A percentile compares a stretch with the other conserved stretches of the same genome.
Conservation (phyloP, 2,888 invertebrate species). For the Zootermopsis nevadensis region DNA sequence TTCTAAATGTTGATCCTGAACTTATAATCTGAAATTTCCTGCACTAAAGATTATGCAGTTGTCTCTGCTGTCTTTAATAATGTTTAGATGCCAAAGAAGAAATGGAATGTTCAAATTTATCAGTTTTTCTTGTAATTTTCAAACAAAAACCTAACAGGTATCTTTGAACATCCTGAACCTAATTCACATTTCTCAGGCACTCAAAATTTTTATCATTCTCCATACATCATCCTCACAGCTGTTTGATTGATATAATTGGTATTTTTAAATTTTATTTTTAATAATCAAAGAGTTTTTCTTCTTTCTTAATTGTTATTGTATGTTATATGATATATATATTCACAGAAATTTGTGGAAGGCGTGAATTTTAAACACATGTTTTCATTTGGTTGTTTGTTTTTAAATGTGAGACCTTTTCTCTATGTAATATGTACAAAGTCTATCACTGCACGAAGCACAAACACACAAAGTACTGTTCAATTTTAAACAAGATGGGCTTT, state of each 20-base stretch:
- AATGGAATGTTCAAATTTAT: conserved; percentile 24
- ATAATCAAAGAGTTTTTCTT: conserved; percentile 42
- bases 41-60: neutral
- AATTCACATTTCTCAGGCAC: conserved; percentile 28
- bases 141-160: conserved; percentile 29
- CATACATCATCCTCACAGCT: conserved; percentile 40
- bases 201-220: conserved; percentile 28
- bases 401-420: conserved; percentile 29
- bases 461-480: conserved; percentile 16
- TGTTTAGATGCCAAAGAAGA: neutral
- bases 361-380: conserved; percentile 44
- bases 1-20: neutral
- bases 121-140: conserved; percentile 37
- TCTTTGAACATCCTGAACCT: conserved; percentile 28
- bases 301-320: conserved; percentile 35
- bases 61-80: neutral
- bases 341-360: conserved; percentile 50
- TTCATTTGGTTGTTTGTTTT: conserved; percentile 43
- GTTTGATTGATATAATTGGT: conserved; percentile 40
- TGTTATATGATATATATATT: conserved; percentile 46
- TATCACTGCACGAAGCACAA: conserved; percentile 21
- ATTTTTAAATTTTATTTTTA: conserved; percentile 39
- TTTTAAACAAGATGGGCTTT: neutral
- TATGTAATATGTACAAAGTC: conserved; percentile 41
- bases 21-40: neutral